Conservation (phyloP, 2,113 vertebrate species). For the Engystomops pustulosus region DNA sequence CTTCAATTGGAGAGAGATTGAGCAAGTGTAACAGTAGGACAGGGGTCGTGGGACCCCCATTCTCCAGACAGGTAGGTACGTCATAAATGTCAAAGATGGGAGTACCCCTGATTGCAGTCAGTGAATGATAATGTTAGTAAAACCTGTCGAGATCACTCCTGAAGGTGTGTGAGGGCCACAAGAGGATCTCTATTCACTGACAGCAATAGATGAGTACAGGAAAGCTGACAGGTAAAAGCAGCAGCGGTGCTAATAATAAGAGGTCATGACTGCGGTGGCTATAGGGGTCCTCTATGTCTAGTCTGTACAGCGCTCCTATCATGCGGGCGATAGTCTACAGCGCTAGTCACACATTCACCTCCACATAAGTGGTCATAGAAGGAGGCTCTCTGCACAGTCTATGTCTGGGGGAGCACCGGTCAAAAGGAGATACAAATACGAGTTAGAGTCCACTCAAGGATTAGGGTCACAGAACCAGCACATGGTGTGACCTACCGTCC, state of each 20-base stretch:
- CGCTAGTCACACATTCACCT: conserved; percentile 88
- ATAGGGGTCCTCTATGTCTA: neutral
- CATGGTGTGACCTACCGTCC: conserved; percentile 80
- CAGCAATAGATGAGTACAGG: neutral
- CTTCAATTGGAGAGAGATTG: no score
- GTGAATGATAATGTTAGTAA: neutral
- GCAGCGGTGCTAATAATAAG: neutral
- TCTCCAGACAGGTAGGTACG: no score
- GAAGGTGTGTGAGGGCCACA: no score
- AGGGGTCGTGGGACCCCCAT: no score
- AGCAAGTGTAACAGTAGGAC: no score
- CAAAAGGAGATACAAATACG: conserved; percentile 71
- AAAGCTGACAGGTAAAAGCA: neutral
- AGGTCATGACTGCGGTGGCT: neutral
- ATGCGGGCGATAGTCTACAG: neutral
- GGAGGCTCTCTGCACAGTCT: conserved; percentile 98
- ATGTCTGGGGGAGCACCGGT: conserved; percentile 92
- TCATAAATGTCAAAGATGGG: no score
- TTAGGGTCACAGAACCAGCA: neutral
- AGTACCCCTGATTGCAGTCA: neutral
- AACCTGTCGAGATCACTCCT: neutral
- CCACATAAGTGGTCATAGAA: conserved; percentile 99
- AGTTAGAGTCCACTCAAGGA: neutral
- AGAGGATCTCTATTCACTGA: neutral
- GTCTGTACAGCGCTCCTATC: neutral